phyloP scores from a whole-genome alignment of 2,113 vertebrate species.

The Oenanthe oenanthe region DNA sequence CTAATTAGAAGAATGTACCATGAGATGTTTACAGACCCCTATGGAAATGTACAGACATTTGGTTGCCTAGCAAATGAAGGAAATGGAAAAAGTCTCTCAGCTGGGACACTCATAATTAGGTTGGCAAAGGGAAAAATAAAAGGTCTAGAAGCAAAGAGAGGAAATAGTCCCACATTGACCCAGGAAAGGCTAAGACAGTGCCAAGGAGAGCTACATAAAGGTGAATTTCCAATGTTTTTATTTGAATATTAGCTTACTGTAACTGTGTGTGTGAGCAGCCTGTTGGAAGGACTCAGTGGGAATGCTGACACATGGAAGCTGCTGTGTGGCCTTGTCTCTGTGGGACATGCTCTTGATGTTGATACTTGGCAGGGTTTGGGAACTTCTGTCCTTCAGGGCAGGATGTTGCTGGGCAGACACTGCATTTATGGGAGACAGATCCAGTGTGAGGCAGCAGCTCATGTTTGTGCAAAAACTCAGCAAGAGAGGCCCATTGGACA shows the following conservation, averaged over 20 bases:
- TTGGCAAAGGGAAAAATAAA: slow-evolving; percentile 25
- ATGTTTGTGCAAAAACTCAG: background rate
- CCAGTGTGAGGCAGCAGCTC: background rate
- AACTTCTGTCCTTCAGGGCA: background rate
- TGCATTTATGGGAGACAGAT: background rate
- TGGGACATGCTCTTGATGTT: background rate
- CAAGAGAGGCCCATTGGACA: background rate
- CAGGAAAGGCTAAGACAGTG: background rate
- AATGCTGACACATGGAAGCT: background rate
- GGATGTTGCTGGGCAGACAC: background rate
- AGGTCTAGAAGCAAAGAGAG: background rate
- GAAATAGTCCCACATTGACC: background rate
- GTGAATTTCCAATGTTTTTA: background rate
- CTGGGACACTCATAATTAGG: slow-evolving; percentile 23
- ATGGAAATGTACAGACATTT: background rate
- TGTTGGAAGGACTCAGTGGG: background rate
- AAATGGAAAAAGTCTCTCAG: slow-evolving; percentile 26
- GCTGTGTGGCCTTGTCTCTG: background rate
- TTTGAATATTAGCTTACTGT: background rate
- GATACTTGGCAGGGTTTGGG: background rate
- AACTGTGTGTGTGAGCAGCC: background rate
- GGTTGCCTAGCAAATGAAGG: slow-evolving; percentile 46
- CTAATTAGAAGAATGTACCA: slow-evolving; percentile 41
- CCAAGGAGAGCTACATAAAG: background rate
- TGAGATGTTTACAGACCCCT: slow-evolving; percentile 56